phyloP scores from a whole-genome alignment of 1,140 invertebrate genomes.

The Lepidurus arcticus region DNA sequence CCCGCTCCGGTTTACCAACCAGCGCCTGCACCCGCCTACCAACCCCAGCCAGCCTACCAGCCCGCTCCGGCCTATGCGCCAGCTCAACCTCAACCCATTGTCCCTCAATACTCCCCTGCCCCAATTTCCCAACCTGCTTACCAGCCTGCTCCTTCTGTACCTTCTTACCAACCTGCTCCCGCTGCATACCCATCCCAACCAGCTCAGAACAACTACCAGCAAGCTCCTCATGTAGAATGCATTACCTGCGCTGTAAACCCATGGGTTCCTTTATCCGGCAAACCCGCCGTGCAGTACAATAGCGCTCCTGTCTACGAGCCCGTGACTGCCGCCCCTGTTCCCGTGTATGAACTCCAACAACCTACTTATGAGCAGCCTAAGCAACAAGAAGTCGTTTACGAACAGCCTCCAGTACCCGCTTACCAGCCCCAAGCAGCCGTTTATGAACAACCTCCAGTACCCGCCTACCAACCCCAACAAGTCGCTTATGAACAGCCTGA shows the following conservation, averaged over 20 bases:
- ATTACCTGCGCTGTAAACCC: constrained; percentile 30
- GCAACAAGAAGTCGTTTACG: not conserved
- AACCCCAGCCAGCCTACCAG: constrained; percentile 12
- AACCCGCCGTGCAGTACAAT: constrained; percentile 12
- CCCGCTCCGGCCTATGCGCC: constrained; percentile 6
- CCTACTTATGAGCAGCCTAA: not conserved
- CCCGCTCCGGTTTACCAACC: not conserved
- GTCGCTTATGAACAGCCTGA: not conserved
- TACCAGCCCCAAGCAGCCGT: not conserved
- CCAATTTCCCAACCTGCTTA: not conserved
- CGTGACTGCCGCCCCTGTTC: not conserved
- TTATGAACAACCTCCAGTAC: not conserved
- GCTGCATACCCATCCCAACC: not conserved
- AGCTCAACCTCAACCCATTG: not conserved
- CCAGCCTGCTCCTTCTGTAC: constrained; percentile 10
- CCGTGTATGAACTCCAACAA: not conserved
- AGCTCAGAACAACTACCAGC: not conserved
- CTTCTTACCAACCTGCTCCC: not conserved
- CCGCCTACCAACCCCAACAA: constrained; percentile 9
- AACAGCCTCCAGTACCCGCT: not conserved
- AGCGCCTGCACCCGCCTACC: constrained; percentile 1
- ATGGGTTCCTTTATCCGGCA: constrained; percentile 28
- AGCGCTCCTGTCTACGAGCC: not conserved
- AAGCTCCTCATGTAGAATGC: constrained; percentile 26
- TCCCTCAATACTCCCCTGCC: not conserved